Base-by-base conservation (phyloP, 1,140 invertebrate genomes). In the Teleopsis dalmanni region DNA sequence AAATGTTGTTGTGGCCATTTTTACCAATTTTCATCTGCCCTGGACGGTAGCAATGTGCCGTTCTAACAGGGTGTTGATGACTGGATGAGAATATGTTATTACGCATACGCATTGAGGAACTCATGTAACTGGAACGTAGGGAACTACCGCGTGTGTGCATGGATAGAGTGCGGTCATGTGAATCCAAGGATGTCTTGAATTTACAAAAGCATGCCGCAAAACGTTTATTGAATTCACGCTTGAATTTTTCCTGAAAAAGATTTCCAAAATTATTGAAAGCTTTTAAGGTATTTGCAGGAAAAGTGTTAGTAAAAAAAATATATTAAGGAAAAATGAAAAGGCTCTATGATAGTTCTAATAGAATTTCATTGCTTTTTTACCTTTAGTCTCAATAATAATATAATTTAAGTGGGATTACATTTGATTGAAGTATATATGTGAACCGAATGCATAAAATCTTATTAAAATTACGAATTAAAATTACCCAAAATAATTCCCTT, bases 181-280 rank as follows among this genome's bases (percentile, higher is more conserved):
- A 41, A 4, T 66, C 65, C 35, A 65, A 38, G n/a, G 49, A 55
- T 3, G 61, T 63, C 36, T 62, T 52, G 36, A 62, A 59, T 40
- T 62, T 60, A 45, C 65, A 69, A 29, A 69, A 65, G 47, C 62
- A 70, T 6, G 60, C 55, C 10, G 80, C 76, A 55, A 81, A 82
- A 11, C 81, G 73, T 50, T 79, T 77, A 55, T 81, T 78, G 52
- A 84, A 83, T 70, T 84, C 82, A 19, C 81, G 76, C 60, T 82
- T 82, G 56, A 84, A 83, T 65, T 84, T 84, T 68, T 83, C 81
- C 81, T 84, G 25, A 3, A 50, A 51, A 16, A 2, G 23, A 14
- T n/a, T 14, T 19, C n/a, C 10, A 47, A 10, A 35, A 33, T 37
- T 37, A 37, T 18, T 19, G 18, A 21, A 37, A 37, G 21, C 18